phyloP scores from a whole-genome alignment of 2,113 vertebrate species.

The Myanophis thanlyinensis region DNA sequence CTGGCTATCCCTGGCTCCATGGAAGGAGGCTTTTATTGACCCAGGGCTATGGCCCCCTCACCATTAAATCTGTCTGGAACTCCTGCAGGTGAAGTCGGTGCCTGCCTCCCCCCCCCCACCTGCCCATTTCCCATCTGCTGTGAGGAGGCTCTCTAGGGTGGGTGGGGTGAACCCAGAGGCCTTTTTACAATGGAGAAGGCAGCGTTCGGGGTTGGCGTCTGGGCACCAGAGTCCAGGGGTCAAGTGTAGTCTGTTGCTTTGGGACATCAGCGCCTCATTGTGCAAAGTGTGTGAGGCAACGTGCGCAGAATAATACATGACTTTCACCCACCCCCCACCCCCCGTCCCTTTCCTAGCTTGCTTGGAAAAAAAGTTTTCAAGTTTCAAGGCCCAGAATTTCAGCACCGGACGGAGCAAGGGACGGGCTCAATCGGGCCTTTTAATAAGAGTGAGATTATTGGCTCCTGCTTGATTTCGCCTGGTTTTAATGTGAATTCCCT shows the following conservation, averaged over 20 bases:
- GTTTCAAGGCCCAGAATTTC: not conserved
- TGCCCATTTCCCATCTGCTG: not conserved
- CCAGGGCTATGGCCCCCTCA: not conserved
- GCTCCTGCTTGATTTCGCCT: not conserved
- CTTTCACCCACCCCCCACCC: too few species aligned
- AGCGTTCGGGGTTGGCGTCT: not conserved
- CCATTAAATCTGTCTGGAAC: not conserved
- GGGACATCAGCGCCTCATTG: not conserved
- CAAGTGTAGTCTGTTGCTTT: not conserved
- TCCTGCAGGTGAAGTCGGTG: not conserved
- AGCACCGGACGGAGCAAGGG: not conserved
- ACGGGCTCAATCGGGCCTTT: not conserved
- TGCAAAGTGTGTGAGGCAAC: not conserved
- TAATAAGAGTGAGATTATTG: accelerated
- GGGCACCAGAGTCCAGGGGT: not conserved
- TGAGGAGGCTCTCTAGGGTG: not conserved
- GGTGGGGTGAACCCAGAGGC: not conserved
- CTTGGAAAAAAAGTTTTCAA: not conserved
- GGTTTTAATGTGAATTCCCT: not conserved
- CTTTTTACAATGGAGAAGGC: not conserved
- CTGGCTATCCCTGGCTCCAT: too few species aligned
- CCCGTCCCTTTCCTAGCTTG: not conserved
- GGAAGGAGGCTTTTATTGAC: not conserved
- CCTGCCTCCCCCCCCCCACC: too few species aligned
- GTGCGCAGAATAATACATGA: not conserved